A percentile compares a stretch with the other conserved stretches of the same genome.
phyloP scores from a whole-genome alignment of 1,140 invertebrate species.

The Hylyphantes graminicola region DNA sequence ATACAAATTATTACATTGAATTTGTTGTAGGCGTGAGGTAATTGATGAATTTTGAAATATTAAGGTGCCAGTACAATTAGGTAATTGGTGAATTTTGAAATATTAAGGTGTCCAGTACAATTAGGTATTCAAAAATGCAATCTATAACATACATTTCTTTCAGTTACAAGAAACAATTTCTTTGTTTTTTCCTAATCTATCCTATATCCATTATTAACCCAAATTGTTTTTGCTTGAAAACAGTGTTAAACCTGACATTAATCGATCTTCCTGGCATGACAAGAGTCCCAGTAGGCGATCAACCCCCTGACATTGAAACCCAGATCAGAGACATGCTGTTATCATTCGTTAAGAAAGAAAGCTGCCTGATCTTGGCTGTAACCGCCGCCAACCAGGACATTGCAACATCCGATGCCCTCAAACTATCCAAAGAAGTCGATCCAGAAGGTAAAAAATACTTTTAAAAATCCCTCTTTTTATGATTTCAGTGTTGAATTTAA shows the following conservation, averaged over 20 bases:
- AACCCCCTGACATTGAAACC: slow-evolving; percentile 90
- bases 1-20: too few relatives aligned
- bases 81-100: too few relatives aligned
- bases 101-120: too few relatives aligned
- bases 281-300: slow-evolving; percentile 94
- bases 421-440: slow-evolving; percentile 94
- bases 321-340: slow-evolving; percentile 96
- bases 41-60: too few relatives aligned
- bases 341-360: slow-evolving; percentile 92
- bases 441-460: slow-evolving; percentile 77
- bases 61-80: too few relatives aligned
- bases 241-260: slow-evolving; percentile 92
- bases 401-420: slow-evolving; percentile 95
- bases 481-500: slow-evolving; percentile 60
- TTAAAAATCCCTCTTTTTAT: neutral
- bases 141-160: too few relatives aligned
- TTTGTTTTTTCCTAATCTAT: too few relatives aligned
- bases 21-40: too few relatives aligned
- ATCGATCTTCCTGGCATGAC: slow-evolving; percentile 96
- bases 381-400: slow-evolving; percentile 96
- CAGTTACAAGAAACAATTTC: too few relatives aligned
- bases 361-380: slow-evolving; percentile 94
- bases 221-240: slow-evolving; percentile 14
- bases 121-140: too few relatives aligned
- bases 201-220: too few relatives aligned